Base-by-base conservation (phyloP, 2,113 vertebrate species). In the Laticauda colubrina region DNA sequence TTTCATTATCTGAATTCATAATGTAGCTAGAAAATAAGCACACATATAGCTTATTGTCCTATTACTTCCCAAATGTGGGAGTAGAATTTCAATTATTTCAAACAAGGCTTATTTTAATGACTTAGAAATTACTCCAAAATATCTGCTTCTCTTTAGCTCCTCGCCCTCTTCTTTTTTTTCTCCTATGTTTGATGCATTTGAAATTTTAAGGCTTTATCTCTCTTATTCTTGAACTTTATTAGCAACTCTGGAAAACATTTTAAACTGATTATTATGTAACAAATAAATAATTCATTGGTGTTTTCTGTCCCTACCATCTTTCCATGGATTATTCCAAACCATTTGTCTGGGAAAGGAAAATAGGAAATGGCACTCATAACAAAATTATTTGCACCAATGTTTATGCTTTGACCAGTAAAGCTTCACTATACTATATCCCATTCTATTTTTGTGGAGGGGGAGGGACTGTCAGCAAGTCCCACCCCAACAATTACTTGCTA, bases 31-130 rank as follows among this genome's bases (percentile, higher is more conserved):
- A 48, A 91, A 88, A 45, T 12, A 45, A 87, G 91, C 93, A 18
- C 15, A 20, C 0, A 6, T 29, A 24, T 1, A 86, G 69, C 57
- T 95, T 88, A 45, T 88, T 94, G 95, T 92, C 92, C 87, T 90
- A 91, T 85, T 89, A 86, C 10, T 85, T 59, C 7, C 43, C 24
- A 81, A 85, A 53, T n/a, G 18, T 88, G 21, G 11, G 53, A 92
- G 20, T 3, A 26, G 8, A 92, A 90, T 88, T 92, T 69, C 92
- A 91, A 23, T 1, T 48, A 90, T 24, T 39, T 91, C 26, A 81
- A 64, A 0, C 20, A 88, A 51, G 85, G 89, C 3, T 92, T 89
- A 94, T 56, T 54, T 92, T 45, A 93, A 87, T 53, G 54, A 93
- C 24, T 48, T 43, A 54, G n/a, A 0, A 93, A 91, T 10, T 24